Conservation (phyloP, 1,140 invertebrate species). For the Zelostemma sp. region DNA sequence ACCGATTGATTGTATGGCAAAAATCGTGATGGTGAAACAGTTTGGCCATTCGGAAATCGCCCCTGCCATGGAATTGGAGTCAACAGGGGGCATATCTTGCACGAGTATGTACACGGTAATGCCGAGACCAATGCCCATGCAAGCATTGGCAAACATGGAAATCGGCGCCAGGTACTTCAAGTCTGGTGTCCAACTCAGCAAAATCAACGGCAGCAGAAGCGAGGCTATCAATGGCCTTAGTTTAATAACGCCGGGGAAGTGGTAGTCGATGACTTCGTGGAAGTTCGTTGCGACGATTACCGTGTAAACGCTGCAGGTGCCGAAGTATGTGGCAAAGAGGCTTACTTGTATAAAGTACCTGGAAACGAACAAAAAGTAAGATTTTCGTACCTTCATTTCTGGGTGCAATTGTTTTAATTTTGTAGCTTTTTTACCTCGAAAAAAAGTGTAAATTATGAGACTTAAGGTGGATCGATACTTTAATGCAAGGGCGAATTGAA, state of each 20-base stretch:
- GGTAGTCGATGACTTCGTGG: conserved; percentile 73
- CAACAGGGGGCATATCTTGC: conserved; percentile 71
- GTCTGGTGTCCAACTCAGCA: conserved; percentile 83
- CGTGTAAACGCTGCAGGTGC: conserved; percentile 86
- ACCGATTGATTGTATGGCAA: conserved; percentile 90
- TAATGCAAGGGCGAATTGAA: too few relatives aligned
- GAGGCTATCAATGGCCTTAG: conserved; percentile 73
- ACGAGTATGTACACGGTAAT: conserved; percentile 85
- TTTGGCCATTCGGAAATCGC: conserved; percentile 73
- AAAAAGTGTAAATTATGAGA: too few relatives aligned
- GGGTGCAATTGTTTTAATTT: not conserved
- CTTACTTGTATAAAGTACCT: conserved; percentile 65
- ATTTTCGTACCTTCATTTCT: not conserved
- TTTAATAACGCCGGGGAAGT: conserved; percentile 57
- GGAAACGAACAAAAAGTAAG: conserved; percentile 12
- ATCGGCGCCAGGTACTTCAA: conserved; percentile 85
- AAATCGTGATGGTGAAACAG: conserved; percentile 84
- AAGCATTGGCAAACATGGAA: conserved; percentile 85
- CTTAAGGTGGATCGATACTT: too few relatives aligned
- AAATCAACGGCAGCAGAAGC: conserved; percentile 77
- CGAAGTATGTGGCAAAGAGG: conserved; percentile 84
- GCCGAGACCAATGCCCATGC: conserved; percentile 82
- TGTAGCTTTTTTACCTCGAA: not conserved
- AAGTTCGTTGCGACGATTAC: conserved; percentile 85
- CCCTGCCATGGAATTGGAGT: conserved; percentile 59